Evolutionary conservation across 2,888 invertebrate species (phyloP).

Genomic region (Onchidella celtica): DNA sequence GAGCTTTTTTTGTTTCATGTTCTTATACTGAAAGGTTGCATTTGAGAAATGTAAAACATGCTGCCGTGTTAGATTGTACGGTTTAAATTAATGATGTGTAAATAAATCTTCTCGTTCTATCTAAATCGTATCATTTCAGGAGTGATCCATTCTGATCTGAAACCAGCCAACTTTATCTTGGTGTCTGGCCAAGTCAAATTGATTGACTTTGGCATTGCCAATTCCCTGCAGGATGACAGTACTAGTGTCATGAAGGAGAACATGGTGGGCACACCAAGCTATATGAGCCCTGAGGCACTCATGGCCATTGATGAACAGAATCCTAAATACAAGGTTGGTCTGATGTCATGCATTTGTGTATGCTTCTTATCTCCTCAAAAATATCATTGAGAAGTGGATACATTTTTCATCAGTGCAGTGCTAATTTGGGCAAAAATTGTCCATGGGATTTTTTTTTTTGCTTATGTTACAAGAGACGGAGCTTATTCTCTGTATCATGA

Average conservation of each 20-base stretch:
- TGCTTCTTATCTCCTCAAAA: background rate
- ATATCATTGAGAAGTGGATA: background rate
- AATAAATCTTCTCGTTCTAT: no score
- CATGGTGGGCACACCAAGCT: slow-evolving; percentile 91
- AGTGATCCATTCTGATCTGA: slow-evolving; percentile 97
- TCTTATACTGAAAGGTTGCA: no score
- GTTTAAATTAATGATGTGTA: no score
- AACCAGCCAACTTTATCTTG: slow-evolving; percentile 97
- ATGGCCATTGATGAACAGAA: slow-evolving; percentile 64
- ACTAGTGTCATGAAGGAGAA: slow-evolving; percentile 92
- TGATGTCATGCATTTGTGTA: no score
- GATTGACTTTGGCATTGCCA: slow-evolving; percentile 97
- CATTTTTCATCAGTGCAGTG: background rate
- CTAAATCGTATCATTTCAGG: slow-evolving; percentile 84
- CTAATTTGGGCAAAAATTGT: background rate
- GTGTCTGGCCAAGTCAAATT: slow-evolving; percentile 92
- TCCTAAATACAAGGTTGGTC: slow-evolving; percentile 76
- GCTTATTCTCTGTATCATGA: no score
- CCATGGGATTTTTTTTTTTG: background rate
- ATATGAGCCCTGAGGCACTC: slow-evolving; percentile 94
- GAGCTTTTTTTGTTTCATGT: no score
- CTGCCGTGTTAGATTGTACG: no score
- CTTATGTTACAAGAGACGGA: no score
- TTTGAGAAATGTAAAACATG: no score
- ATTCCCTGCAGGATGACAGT: slow-evolving; percentile 91